A percentile compares a stretch with the other conserved stretches of the same genome.
These are phyloP conservation scores for Palythoa caribaeorum DNA, from an alignment of 92 coral and sea anemone species.

Conservation along the genomic window DNA sequence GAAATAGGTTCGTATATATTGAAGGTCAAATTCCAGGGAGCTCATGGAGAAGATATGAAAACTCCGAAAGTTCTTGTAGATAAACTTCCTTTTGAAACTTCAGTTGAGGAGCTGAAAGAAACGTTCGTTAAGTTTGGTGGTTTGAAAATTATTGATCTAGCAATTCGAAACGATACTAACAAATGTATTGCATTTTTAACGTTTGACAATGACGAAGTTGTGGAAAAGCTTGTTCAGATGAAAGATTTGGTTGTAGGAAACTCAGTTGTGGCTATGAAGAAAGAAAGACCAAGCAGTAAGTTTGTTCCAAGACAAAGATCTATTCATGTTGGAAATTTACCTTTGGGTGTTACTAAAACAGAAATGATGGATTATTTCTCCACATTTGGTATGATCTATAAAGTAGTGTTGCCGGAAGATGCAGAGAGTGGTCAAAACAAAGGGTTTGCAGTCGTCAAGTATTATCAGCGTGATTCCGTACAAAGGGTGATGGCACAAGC, in stretches of 20 bases:
- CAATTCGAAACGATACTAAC: slow-evolving; percentile 38
- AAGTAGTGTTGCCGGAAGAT: slow-evolving; percentile 37
- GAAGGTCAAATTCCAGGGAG: slow-evolving; percentile 21
- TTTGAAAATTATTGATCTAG: slow-evolving; percentile 49
- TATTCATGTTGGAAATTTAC: slow-evolving; percentile 36
- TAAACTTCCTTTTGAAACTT: slow-evolving; percentile 47
- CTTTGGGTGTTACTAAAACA: neutral
- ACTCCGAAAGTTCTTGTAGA: slow-evolving; percentile 42
- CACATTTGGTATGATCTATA: slow-evolving; percentile 13
- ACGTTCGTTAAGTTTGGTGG: slow-evolving; percentile 17
- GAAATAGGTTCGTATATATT: slow-evolving; percentile 26
- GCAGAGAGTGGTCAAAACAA: slow-evolving; percentile 2
- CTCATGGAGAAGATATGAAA: slow-evolving; percentile 33
- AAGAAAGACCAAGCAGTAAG: slow-evolving; percentile 27
- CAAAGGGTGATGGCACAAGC: slow-evolving; percentile 33
- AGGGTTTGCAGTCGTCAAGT: slow-evolving; percentile 41
- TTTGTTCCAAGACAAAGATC: slow-evolving; percentile 17
- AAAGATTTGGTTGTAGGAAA: slow-evolving; percentile 33
- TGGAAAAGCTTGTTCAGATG: slow-evolving; percentile 28
- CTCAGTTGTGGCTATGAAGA: slow-evolving; percentile 18
- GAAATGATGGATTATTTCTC: slow-evolving; percentile 35
- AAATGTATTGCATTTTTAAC: slow-evolving; percentile 53
- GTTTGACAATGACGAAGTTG: slow-evolving; percentile 42
- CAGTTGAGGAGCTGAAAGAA: slow-evolving; percentile 50
- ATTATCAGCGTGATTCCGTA: slow-evolving; percentile 14